Base-by-base conservation (phyloP, 2,113 vertebrate species). In the Tauraco erythrolophus region DNA sequence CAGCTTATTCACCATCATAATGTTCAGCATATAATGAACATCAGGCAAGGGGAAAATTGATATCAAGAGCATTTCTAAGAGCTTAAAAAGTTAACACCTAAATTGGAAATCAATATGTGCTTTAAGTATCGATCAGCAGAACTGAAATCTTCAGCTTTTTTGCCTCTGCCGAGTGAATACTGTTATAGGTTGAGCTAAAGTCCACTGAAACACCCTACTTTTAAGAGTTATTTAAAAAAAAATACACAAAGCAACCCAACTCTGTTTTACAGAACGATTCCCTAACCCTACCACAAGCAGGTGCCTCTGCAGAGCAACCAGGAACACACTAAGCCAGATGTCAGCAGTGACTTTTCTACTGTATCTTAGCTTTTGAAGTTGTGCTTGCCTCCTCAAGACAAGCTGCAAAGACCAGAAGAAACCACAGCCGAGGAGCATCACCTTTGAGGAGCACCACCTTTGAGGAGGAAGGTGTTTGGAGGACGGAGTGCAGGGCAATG, bases 101-200 rank as follows among this genome's bases (percentile, higher is more conserved):
- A 88, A 95, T 78, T 84, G 96, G 94, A 93, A 97, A 97, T 97
- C 95, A 75, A 96, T 96, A 31, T 10, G 60, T 27, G 53, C 74
- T 86, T 64, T 53, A 95, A 84, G 84, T 70, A 97, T 92, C 45
- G 91, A 96, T 91, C 83, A 95, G 58, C 72, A n/a, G 66, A 80
- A 71, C 31, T 87, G 69, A 79, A 88, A 90, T 69, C 82, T 94
- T 46, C 31, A 6, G 37, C n/a, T 3, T 93, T 93, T 83, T 88
- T 81, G 83, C 60, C 45, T 92, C 77, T 65, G 41, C 46, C 4
- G 3, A 92, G 70, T 23, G 84, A 72, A 92, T 39, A 45, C 13
- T n/a, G 16, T 28, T 50, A 31, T 3, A 48, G 37, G 75, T 9
- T 85, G 75, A 83, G 70, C 33, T 88, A 3, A 84, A 68, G 33